phyloP scores from a whole-genome alignment of 1,140 invertebrate genomes.

The Muscidifurax raptorellus region DNA sequence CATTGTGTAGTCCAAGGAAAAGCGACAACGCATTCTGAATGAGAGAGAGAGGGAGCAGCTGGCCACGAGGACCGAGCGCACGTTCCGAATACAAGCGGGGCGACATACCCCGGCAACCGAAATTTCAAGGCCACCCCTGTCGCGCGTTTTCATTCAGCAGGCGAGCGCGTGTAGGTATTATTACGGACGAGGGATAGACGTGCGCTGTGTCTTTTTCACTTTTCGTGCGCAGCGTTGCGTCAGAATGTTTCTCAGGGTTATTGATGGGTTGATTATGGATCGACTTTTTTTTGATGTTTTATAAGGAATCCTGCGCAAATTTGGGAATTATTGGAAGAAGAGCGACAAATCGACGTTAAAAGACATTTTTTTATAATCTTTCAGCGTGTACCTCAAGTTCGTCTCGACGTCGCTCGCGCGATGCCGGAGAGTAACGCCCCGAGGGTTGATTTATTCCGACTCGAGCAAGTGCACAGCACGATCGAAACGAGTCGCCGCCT shows the following conservation, averaged over 20 bases:
- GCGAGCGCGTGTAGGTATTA: background rate
- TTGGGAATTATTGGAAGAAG: too few relatives aligned
- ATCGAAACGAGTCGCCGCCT: background rate
- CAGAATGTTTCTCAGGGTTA: too few relatives aligned
- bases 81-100: background rate
- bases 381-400: too few relatives aligned
- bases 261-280: too few relatives aligned
- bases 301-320: too few relatives aligned
- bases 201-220: background rate
- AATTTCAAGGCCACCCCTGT: slow-evolving; percentile 29
- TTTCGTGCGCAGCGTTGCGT: background rate
- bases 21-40: background rate
- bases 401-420: too few relatives aligned
- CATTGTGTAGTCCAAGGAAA: background rate
- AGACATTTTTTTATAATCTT: too few relatives aligned
- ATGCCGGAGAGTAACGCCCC: background rate
- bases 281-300: too few relatives aligned
- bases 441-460: background rate
- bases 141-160: background rate
- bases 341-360: too few relatives aligned
- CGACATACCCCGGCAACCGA: background rate
- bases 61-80: background rate
- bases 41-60: slow-evolving; percentile 4
- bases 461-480: background rate
- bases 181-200: background rate